These are phyloP conservation scores for Formica aserva DNA, from an alignment of 2,888 invertebrate genomes.

Conservation along the genomic window DNA sequence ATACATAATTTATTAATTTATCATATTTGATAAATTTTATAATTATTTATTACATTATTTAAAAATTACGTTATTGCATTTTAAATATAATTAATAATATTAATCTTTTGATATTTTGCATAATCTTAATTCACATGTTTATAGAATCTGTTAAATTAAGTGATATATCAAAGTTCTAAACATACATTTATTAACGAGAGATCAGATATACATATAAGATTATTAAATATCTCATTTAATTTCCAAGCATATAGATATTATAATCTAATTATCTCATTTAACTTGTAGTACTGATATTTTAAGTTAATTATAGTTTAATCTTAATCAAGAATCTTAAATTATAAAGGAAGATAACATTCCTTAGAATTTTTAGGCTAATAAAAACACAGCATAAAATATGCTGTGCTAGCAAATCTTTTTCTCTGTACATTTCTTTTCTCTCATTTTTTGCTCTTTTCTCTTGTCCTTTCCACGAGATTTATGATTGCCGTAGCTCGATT, in stretches of 20 bases:
- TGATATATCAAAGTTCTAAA: not conserved
- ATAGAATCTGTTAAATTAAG: not conserved
- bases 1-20: not conserved
- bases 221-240: not conserved
- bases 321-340: not conserved
- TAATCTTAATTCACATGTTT: not conserved
- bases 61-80: not conserved
- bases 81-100: not conserved
- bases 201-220: not conserved
- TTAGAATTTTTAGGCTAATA: not conserved
- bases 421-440: not conserved
- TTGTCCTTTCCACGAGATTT: not conserved
- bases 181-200: not conserved
- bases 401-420: not conserved
- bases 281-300: not conserved
- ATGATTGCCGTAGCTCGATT: constrained; percentile 7
- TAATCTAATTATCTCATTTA: not conserved
- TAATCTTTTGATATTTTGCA: not conserved
- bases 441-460: not conserved
- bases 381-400: not conserved
- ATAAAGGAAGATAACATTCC: not conserved
- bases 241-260: not conserved
- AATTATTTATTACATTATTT: not conserved
- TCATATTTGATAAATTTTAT: not conserved
- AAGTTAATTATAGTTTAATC: constrained; percentile 2